Conservation (phyloP, 2,888 invertebrate species). For the Standfussiana lucernea region DNA sequence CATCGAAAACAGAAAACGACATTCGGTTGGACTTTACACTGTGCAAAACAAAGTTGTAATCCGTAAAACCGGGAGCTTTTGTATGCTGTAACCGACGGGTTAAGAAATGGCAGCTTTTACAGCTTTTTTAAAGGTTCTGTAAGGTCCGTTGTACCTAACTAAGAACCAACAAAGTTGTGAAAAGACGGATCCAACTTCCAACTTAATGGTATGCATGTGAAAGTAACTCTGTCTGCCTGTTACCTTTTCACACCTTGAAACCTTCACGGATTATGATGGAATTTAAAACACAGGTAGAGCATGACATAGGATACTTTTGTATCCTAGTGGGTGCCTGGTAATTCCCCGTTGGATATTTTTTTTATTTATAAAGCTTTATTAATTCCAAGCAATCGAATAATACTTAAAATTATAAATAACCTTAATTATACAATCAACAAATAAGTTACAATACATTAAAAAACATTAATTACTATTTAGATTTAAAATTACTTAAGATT, state of each 20-base stretch:
- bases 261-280: neutral
- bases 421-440: too few species aligned
- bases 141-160: neutral
- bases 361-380: too few species aligned
- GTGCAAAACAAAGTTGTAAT: slow-evolving; percentile 19
- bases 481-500: too few species aligned
- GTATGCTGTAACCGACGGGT: slow-evolving; percentile 13
- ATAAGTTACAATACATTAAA: too few species aligned
- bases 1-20: neutral
- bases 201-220: neutral
- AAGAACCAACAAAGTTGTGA: slow-evolving; percentile 4
- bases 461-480: too few species aligned
- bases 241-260: neutral
- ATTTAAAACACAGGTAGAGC: neutral
- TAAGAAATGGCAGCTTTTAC: slow-evolving; percentile 8
- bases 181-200: neutral
- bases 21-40: neutral
- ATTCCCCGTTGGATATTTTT: too few species aligned
- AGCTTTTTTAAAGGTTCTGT: neutral
- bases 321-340: too few species aligned
- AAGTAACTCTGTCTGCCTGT: neutral
- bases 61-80: neutral
- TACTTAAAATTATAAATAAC: too few species aligned
- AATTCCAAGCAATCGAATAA: too few species aligned
- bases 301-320: neutral